phyloP scores from a whole-genome alignment of 1,140 invertebrate species.

The Mactra quadrangularis region DNA sequence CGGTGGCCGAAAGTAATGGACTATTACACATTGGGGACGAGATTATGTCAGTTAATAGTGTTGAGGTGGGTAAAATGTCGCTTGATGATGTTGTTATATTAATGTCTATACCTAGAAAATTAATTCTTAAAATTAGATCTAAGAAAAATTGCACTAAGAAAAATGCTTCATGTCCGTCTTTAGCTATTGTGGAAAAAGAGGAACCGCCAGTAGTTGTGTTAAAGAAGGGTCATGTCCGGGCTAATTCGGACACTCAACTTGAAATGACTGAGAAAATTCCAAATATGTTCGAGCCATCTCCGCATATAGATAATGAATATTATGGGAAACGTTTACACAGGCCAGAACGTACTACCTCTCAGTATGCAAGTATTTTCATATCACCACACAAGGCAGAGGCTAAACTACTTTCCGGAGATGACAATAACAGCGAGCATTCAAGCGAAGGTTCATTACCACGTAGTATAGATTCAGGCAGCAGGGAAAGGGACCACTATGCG shows the following conservation, averaged over 20 bases:
- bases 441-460: slow-evolving; percentile 80
- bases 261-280: slow-evolving; percentile 93
- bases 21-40: slow-evolving; percentile 99
- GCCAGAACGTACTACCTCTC: slow-evolving; percentile 69
- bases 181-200: slow-evolving; percentile 85
- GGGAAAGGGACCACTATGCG: slow-evolving; percentile 65
- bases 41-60: slow-evolving; percentile 98
- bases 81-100: slow-evolving; percentile 99
- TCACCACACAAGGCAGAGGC: slow-evolving; percentile 79
- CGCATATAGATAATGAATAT: slow-evolving; percentile 64
- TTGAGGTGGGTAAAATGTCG: slow-evolving; percentile 98
- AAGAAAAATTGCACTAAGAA: slow-evolving; percentile 79
- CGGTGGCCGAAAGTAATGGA: slow-evolving; percentile 94
- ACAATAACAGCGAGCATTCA: slow-evolving; percentile 77
- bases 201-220: slow-evolving; percentile 96
- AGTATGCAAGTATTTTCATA: slow-evolving; percentile 81
- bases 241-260: slow-evolving; percentile 79
- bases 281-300: slow-evolving; percentile 83
- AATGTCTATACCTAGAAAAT: slow-evolving; percentile 98
- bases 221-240: slow-evolving; percentile 87
- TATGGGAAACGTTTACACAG: slow-evolving; percentile 58
- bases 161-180: slow-evolving; percentile 80
- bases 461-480: slow-evolving; percentile 75
- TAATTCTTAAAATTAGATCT: slow-evolving; percentile 94
- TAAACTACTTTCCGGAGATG: slow-evolving; percentile 76